A percentile compares a stretch with the other conserved stretches of the same genome.
These are phyloP conservation scores for Nephrotoma appendiculata DNA, from an alignment of 2,888 invertebrate genomes.

Conservation along the genomic window DNA sequence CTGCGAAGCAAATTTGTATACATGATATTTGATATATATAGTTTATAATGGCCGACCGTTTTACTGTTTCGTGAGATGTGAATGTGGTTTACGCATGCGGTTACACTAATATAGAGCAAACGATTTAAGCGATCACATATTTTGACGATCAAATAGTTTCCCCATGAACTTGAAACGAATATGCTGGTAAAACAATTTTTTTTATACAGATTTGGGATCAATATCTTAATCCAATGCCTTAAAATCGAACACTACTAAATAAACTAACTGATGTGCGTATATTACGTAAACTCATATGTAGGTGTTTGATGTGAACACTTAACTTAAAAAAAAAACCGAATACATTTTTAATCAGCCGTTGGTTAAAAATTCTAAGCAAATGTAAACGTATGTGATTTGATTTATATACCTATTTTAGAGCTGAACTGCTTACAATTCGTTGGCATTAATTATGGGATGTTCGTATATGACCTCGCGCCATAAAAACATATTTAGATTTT, in stretches of 20 bases:
- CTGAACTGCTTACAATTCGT: background rate
- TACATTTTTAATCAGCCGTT: background rate
- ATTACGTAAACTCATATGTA: too few relatives aligned
- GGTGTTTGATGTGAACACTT: too few relatives aligned
- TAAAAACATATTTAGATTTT: background rate
- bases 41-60: background rate
- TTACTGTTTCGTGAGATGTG: background rate
- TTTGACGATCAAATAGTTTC: too few relatives aligned
- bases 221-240: too few relatives aligned
- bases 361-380: background rate
- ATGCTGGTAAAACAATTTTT: too few relatives aligned
- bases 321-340: too few relatives aligned
- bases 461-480: background rate
- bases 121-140: too few relatives aligned
- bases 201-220: too few relatives aligned
- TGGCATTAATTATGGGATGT: background rate
- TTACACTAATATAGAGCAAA: background rate
- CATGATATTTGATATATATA: background rate
- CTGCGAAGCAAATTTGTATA: background rate
- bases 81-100: background rate
- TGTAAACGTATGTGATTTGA: background rate
- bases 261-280: too few relatives aligned
- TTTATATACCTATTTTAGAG: background rate
- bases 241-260: too few relatives aligned
- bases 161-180: too few relatives aligned